Conservation (phyloP, 2,113 vertebrate genomes). For the Rousettus leschenaultii region DNA sequence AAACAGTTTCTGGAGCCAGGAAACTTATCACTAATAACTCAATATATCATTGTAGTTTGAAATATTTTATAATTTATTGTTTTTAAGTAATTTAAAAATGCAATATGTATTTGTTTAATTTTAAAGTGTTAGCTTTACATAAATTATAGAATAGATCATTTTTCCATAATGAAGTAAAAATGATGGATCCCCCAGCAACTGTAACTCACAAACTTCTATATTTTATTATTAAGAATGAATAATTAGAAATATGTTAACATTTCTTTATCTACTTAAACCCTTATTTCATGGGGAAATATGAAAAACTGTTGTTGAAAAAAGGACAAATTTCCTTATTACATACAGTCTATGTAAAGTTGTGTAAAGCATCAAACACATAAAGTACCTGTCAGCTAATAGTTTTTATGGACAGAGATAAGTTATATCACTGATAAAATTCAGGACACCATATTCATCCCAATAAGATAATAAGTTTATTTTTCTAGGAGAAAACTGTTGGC, state of each 20-base stretch:
- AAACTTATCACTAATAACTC: neutral
- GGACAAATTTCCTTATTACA: neutral
- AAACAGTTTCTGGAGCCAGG: neutral
- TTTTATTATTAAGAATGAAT: neutral
- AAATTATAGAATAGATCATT: neutral
- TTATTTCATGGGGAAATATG: neutral
- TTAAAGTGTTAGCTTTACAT: neutral
- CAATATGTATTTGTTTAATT: neutral
- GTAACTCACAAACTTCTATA: neutral
- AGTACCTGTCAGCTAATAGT: neutral
- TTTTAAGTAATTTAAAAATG: neutral
- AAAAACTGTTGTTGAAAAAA: neutral
- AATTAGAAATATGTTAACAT: neutral
- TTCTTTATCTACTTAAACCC: neutral
- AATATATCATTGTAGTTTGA: neutral
- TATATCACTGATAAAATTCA: neutral
- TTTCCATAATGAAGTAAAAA: neutral
- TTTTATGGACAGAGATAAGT: neutral
- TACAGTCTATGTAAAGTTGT: neutral
- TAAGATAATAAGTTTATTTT: neutral
- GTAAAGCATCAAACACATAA: too few species aligned
- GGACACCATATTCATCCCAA: neutral
- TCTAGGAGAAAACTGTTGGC: neutral
- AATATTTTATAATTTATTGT: neutral
- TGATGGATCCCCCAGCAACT: neutral